Evolutionary conservation across 2,113 vertebrate genomes (phyloP), one percentile per base, ranked within the genome.

Genomic region (Poeciliopsis occidentalis): DNA sequence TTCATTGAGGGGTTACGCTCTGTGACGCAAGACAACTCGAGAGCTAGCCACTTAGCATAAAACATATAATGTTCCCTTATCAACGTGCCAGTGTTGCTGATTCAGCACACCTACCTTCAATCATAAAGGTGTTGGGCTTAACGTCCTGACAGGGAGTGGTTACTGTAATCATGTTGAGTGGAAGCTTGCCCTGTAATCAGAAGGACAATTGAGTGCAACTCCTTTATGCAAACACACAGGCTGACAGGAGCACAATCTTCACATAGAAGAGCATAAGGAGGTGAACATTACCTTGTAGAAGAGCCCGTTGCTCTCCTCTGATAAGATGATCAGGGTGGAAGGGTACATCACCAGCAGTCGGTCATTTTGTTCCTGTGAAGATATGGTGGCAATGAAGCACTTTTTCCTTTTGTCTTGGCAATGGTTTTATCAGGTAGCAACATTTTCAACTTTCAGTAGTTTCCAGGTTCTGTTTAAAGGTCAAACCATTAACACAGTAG

Each of bases 261-360:
- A 62, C 32, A 15, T 11, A 13, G 4, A 4, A 57, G 1, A 12
- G 3, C 24, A n/a, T 54, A 34, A 69, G 30, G 17, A 68, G 54
- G 15, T 67, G 44, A 69, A 4, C 26, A 34, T 77, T 87, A 98
- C 98, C 97, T 98, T 98, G 72, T 98, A 98, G 44, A 94, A 95
- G 44, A 99, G 94, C 5, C 94, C 83, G 0, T 93, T 60, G 0
- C 76, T 88, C 68, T 98, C 95, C 80, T 98, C 95, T 0, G 97
- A 97, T 60, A 98, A 92, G 65, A 99, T 97, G 87, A 97, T 97
- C 69, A 99, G 92, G 0, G 97, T 96, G 0, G 95, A 91, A 0
- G 97, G 94, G 86, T 98, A 99, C 79, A 99, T 94, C 65, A 98
- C 95, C 90, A 99, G 75, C 0, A 98, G 91, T 47, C 97, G 91